These are phyloP conservation scores for Philopotamus ludificatus DNA, from an alignment of 1,140 invertebrate genomes.

Conservation along the genomic window DNA sequence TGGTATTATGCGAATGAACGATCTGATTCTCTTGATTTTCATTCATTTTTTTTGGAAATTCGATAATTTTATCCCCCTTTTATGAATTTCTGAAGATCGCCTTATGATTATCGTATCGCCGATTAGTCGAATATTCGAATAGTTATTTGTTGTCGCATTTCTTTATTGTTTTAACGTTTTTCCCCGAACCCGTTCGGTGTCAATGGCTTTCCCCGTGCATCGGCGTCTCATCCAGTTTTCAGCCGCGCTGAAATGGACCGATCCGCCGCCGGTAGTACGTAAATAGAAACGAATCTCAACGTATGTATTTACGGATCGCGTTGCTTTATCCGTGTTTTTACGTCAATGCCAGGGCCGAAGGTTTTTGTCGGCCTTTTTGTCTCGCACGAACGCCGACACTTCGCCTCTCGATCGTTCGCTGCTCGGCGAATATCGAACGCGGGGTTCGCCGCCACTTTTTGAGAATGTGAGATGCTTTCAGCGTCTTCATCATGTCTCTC, in stretches of 20 bases:
- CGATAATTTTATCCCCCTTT: too few relatives aligned
- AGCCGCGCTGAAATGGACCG: conserved; percentile 13
- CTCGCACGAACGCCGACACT: too few relatives aligned
- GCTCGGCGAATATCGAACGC: neutral
- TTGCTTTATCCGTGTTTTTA: conserved; percentile 9
- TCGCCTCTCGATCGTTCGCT: too few relatives aligned
- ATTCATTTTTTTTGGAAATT: too few relatives aligned
- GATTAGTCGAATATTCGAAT: too few relatives aligned
- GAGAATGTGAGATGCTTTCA: neutral
- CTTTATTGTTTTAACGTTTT: too few relatives aligned
- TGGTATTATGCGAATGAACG: too few relatives aligned
- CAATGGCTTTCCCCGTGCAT: conserved; percentile 12
- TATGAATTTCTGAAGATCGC: too few relatives aligned
- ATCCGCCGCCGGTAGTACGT: neutral
- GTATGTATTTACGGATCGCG: neutral
- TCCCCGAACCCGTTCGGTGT: too few relatives aligned
- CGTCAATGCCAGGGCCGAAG: conserved; percentile 28
- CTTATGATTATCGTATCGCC: too few relatives aligned
- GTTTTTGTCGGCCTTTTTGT: neutral
- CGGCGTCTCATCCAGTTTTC: neutral
- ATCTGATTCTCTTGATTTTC: too few relatives aligned
- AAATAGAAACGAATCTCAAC: conserved; percentile 4
- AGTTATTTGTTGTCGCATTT: too few relatives aligned
- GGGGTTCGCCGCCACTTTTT: neutral
- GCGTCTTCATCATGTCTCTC: neutral